These are phyloP conservation scores for Cervus canadensis DNA, from an alignment of 2,113 vertebrate genomes.

Conservation along the genomic window DNA sequence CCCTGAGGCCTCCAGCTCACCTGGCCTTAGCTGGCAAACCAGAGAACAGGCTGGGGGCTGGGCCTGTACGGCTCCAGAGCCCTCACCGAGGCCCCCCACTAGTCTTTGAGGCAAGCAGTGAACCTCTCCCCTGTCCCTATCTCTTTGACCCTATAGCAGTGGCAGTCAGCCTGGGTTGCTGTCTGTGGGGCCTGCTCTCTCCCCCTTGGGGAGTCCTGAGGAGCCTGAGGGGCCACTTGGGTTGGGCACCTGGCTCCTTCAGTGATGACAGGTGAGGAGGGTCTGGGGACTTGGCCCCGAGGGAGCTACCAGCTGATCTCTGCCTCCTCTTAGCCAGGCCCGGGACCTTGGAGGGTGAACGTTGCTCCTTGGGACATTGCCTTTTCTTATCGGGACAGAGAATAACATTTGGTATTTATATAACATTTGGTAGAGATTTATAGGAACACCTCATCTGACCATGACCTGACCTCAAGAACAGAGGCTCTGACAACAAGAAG, in stretches of 20 bases:
- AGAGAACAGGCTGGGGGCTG: background rate
- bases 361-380: background rate
- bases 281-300: background rate
- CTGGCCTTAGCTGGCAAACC: background rate
- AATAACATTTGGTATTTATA: background rate
- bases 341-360: background rate
- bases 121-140: background rate
- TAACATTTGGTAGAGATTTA: background rate
- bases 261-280: background rate
- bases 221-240: background rate
- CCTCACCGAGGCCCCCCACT: background rate
- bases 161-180: background rate
- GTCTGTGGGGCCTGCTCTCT: background rate
- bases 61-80: background rate
- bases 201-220: background rate
- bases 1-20: background rate
- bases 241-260: background rate
- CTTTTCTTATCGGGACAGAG: background rate
- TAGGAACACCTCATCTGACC: background rate
- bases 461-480: background rate
- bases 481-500: background rate
- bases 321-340: background rate
- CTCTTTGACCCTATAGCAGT: background rate
- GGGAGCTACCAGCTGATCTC: background rate
- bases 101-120: background rate